Evolutionary conservation across 2,113 vertebrate species (phyloP).

Genomic region (Urocolius indicus): DNA sequence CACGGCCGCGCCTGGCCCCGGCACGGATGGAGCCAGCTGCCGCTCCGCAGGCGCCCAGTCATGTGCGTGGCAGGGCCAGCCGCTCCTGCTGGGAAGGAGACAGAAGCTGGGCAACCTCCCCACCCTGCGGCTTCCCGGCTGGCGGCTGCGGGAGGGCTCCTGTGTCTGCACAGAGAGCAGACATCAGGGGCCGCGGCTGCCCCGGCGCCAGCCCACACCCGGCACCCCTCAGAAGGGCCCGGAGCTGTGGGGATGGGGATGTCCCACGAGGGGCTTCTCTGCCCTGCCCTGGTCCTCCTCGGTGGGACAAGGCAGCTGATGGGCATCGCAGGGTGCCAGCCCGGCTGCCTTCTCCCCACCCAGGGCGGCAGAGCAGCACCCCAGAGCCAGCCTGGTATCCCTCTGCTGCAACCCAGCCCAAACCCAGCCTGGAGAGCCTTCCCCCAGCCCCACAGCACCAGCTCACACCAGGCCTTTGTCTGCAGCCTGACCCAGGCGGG

Average conservation of each 20-base stretch:
- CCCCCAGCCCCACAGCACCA: background rate
- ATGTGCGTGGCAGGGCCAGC: constrained; percentile 70
- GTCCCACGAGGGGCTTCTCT: background rate
- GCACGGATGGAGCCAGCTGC: constrained; percentile 43
- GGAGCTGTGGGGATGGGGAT: too few species aligned
- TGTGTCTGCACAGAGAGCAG: constrained; percentile 73
- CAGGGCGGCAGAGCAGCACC: background rate
- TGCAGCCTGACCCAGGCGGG: accelerated
- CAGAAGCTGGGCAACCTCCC: constrained; percentile 62
- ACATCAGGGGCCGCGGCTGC: background rate
- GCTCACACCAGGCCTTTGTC: background rate
- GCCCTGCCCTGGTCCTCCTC: background rate
- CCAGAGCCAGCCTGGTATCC: background rate
- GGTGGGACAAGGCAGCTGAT: accelerated
- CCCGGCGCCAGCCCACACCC: too few species aligned
- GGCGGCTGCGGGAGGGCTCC: constrained; percentile 72
- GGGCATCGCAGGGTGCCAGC: accelerated
- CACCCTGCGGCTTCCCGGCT: constrained; percentile 52
- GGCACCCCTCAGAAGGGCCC: too few species aligned
- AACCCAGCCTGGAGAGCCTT: background rate
- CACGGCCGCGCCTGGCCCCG: constrained; percentile 22
- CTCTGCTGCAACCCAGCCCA: background rate
- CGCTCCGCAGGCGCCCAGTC: constrained; percentile 63
- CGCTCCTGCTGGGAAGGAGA: constrained; percentile 72
- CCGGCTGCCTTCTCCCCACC: background rate